phyloP scores from a whole-genome alignment of 2,797 vertebrate species.

The Sebastiscus albofasciatus region DNA sequence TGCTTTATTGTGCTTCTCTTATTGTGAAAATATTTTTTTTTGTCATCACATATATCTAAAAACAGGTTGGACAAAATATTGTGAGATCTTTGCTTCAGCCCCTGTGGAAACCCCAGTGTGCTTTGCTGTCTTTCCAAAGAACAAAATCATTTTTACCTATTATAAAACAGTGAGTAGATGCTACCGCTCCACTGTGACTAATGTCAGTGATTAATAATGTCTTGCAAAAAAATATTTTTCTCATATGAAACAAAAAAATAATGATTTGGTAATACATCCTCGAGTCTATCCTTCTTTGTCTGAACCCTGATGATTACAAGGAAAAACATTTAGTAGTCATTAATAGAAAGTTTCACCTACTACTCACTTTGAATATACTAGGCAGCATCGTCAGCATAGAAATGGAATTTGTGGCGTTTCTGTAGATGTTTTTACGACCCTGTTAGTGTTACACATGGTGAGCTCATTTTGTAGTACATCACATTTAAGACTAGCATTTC shows the following conservation, averaged over 20 bases:
- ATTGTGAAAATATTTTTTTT: conserved; percentile 2
- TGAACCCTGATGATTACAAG: conserved; percentile 11
- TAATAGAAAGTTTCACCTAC: conserved; percentile 6
- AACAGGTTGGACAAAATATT: neutral
- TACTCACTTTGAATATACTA: conserved; percentile 4
- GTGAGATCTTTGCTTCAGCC: neutral
- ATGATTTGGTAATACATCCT: conserved; percentile 3
- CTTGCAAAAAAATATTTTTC: neutral
- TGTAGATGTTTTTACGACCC: conserved; percentile 8
- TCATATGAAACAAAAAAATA: neutral
- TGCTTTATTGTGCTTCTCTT: conserved; percentile 28
- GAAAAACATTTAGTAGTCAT: conserved; percentile 12
- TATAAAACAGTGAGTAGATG: neutral
- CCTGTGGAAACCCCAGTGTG: neutral
- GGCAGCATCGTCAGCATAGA: conserved; percentile 33
- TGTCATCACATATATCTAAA: neutral
- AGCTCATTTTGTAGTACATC: conserved; percentile 18
- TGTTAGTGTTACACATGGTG: conserved; percentile 24
- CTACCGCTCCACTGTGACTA: conserved; percentile 6
- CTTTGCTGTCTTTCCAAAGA: neutral
- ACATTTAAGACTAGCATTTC: conserved; percentile 45
- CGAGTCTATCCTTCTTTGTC: neutral
- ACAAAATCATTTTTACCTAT: neutral
- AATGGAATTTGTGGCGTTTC: conserved; percentile 20
- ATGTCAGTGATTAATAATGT: conserved; percentile 1